Evolutionary conservation across 37 sponge, comb jelly and placozoan species (phyloP), one percentile per base, ranked within the genome.

Genomic region (Sycon ciliatum): DNA sequence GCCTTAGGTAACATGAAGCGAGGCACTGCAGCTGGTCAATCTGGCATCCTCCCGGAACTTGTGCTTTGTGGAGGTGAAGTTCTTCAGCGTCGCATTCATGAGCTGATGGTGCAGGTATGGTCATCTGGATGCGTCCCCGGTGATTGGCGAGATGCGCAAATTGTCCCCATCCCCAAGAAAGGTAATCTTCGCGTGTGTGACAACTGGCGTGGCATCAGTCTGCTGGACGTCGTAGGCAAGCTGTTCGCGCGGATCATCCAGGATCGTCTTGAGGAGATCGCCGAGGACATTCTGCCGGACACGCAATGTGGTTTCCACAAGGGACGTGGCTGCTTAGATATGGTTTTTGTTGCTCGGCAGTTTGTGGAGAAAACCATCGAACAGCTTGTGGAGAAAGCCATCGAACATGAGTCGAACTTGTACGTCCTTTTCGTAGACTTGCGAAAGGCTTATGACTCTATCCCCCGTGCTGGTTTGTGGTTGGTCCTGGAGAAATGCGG

Each of bases 1-100:
- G 49, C 49, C 49, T 42, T 42, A 42, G 13, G 13, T 18, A 18
- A 13, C 13, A 42, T 42, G 49, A 42, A 42, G 49, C 13, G 9
- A 42, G 49, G 49, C 49, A 42, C 13, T 18, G 49, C 49, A 9
- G 49, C 9, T 9, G 49, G 49, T n/a, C 13, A 42, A 60, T 7
- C 13, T 28, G 64, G 64, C 7, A 60, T 60, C 64, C 13, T 60
- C 13, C 64, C 23, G 30, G 64, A 60, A 18, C 64, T 60, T 7
- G 9, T 60, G 23, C 9, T 20, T 22, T 60, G 13, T 60, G 64
- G 64, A 13, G 36, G 37, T 34, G 69, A 29, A 11, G 36, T 11
- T 13, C 9, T 33, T 13, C 22, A 67, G 20, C 9, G 9, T 13
- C 11, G 36, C 37, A 30, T 18, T 18, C 39, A 6, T 11, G 13